Base-by-base conservation (phyloP, 2,113 vertebrate species). In the Telmatochromis sp. region DNA sequence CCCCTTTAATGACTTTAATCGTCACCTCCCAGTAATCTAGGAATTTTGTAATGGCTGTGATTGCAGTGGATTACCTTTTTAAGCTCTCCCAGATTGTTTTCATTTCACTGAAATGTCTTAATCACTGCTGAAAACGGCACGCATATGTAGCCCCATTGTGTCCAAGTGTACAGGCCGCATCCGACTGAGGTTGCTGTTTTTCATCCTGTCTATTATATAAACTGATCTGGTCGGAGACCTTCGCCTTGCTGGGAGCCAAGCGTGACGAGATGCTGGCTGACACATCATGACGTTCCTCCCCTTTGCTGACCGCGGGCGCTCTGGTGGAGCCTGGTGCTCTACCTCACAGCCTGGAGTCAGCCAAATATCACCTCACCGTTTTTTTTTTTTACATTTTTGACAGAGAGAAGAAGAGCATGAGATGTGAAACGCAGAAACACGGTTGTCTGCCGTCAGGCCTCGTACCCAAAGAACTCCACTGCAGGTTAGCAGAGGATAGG, bases 181-280 rank as follows among this genome's bases (percentile, higher is more conserved):
- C 82, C 82, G 84, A 95, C 89, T 80, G 85, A 87, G 89, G 87
- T 83, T 81, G 89, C 87, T 90, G 86, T 90, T 90, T 91, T 91
- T 93, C 84, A 89, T 91, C 87, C 88, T 83, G 87, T 91, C 89
- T 86, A 83, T 93, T 90, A 93, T 93, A 92, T 91, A 91, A 96
- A 93, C 85, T 93, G 92, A 96, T 95, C 88, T 93, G 92, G 89
- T 57, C 51, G 53, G 86, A 95, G 92, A 91, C 92, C 90, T 94
- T 89, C 50, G 87, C 84, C 90, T 90, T 13, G 92, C 94, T 93
- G 88, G 63, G 83, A 94, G 95, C 93, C 91, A 91, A 55, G 58
- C 57, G 21, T 94, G 95, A 96, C 85, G 86, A 93, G 94, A 96
- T 96, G 90, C 81, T 60, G 60, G 84, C 86, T 92, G 96, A 96